Base-by-base conservation (phyloP, 1,140 invertebrate genomes). In the Notospermus geniculatus region DNA sequence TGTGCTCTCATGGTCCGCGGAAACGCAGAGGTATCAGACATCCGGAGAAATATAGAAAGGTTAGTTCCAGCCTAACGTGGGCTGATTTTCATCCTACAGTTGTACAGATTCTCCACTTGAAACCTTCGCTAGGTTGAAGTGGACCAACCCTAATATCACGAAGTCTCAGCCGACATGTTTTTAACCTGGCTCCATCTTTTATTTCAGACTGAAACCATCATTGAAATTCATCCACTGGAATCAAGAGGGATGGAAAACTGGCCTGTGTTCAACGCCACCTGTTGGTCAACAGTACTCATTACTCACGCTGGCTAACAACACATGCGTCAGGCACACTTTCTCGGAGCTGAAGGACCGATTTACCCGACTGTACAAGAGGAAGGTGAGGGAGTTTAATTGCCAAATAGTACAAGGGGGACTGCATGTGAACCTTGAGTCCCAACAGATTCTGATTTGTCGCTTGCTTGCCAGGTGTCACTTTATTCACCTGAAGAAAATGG, bases 241-340 rank as follows among this genome's bases (percentile, higher is more conserved):
- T 68, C 63, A 72, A 55, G 82, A 83, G 50, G 80, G 80, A 4
- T 83, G 81, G 81, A 83, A 83, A 70, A 81, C 80, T n/a, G 82
- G 82, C 23, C 67, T 83, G 54, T 83, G 82, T 72, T 72, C 76
- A 19, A 75, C 82, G 2, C 71, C 81, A 9, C 79, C 80, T n/a
- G 74, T 80, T 9, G 78, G 78, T 9, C 78, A 80, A 59, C 71
- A 75, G 0, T 75, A 80, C 64, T 81, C 80, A 1, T 63, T 83
- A 7, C 70, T 83, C 0, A 79, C 78, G 19, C 68, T 83, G 15
- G 72, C 79, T 9, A 83, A 83, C 60, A 83, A 82, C 62, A 80
- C 82, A 13, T 81, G 76, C 69, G 72, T 83, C 19, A 65, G 72
- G 57, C 64, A 77, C 30, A 76, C 75, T 53, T 82, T 83, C 57